Base-by-base conservation (phyloP, 2,888 invertebrate genomes). In the Epistrophella euchroma region DNA sequence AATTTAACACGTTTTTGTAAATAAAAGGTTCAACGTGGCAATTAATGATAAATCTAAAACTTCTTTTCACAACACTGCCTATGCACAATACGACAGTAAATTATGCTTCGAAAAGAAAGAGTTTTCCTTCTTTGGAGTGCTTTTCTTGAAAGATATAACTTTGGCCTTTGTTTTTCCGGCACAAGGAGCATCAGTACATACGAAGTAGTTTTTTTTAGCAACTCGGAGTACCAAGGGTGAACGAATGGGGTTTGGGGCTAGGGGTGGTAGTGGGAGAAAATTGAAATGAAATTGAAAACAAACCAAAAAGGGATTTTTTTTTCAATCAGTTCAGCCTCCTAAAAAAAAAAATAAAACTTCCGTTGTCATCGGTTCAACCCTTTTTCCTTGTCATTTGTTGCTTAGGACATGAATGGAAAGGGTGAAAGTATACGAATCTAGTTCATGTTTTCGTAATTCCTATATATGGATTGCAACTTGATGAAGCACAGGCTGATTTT, bases 271-370 rank as follows among this genome's bases (percentile, higher is more conserved):
- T 19, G 25, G 22, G 52, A 56, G 76, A 68, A 77, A 80, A 85
- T 81, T 85, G 73, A 85, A 80, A 80, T 76, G 80, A 85, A 85
- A 85, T 85, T 85, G 85, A 85, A 85, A 85, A 85, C 80, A 80
- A 76, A 76, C 80, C 62, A 76, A 68, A 76, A 80, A 85, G 52
- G 76, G 60, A 80, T 73, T 71, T 76, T 32, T 25, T 52, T 43
- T 50, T 43, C 13, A 43, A 35, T 47, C n/a, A 47, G 56, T 22
- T 2, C 71, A 52, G 55, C 35, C 56, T 43, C 35, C 22, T 37
- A 45, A 64, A 62, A 32, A 64, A 64, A 40, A 40, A 66, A 28
- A n/a, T n/a, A 55, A 74, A 55, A 22, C 37, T 40, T 40, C 19
- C 68, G 22, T 68, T 73, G 74, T 64, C 35, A 50, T 77, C 64